Conservation (phyloP, 2,888 invertebrate species). For the Trichogramma dendrolimi region DNA sequence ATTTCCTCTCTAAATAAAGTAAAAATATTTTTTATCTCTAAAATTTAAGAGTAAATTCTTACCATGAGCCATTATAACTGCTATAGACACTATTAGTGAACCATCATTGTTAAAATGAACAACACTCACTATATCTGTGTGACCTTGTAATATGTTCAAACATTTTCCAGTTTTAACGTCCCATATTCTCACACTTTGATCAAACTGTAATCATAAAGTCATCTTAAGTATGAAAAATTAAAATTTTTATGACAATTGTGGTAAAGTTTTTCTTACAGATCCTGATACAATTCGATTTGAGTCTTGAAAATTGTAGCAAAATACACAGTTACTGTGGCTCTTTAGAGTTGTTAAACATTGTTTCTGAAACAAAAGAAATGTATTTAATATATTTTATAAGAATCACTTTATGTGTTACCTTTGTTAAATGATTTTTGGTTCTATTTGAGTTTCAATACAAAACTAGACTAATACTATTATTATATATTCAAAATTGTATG, state of each 20-base stretch:
- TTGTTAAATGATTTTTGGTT: no score
- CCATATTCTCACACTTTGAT: constrained; percentile 99
- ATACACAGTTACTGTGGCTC: constrained; percentile 99
- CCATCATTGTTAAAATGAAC: constrained; percentile 99
- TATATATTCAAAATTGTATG: no score
- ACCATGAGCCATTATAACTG: constrained; percentile 98
- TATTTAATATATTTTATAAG: no score
- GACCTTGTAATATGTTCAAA: constrained; percentile 95
- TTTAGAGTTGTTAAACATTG: constrained; percentile 98
- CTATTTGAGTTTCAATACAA: no score
- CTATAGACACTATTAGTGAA: constrained; percentile 92
- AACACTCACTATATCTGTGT: constrained; percentile 98
- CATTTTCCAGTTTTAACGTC: constrained; percentile 98
- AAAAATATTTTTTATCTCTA: no score
- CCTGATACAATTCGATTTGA: constrained; percentile 98
- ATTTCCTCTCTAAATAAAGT: no score
- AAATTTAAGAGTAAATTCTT: constrained; percentile 16
- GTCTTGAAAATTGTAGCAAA: constrained; percentile 99
- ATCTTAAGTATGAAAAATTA: neutral
- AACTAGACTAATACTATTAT: no score
- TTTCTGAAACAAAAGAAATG: constrained; percentile 56
- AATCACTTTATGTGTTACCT: no score
- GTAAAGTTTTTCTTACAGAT: constrained; percentile 61
- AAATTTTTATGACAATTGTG: constrained; percentile 1
- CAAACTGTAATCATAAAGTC: constrained; percentile 62